Evolutionary conservation across 2,888 invertebrate genomes (phyloP), one percentile per base, ranked within the genome.

Genomic region (Myopa tessellatipennis): DNA sequence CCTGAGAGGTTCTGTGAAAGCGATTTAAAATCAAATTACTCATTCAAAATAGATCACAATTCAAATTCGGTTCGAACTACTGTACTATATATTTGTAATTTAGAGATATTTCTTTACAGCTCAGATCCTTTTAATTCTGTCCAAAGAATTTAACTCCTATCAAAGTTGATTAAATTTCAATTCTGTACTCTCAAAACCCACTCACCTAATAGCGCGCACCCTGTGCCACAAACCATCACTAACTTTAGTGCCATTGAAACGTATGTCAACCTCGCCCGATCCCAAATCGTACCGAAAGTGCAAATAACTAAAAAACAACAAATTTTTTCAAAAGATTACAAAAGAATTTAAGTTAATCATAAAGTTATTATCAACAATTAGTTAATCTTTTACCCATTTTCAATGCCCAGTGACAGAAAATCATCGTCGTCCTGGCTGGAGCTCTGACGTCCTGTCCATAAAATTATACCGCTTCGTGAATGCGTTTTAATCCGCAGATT

Each of bases 151-250:
- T 26, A 26, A 26, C 26, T 26, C 26, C 3, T 50, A 50, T 10
- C 10, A 50, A 50, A 14, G 50, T 8, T 50, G 50, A 14, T 14
- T 14, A 14, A 50, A 10, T 16, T 6, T 55, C 14, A 55, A 8
- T 65, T 7, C 65, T 3, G 14, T 14, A 5, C 7, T 61, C 34
- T 69, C 18, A 2, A 10, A 10, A 12, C 26, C 5, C 3, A 63
- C 7, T 36, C 77, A 95, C 95, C 95, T 93, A 82, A 93, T 92
- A 61, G 94, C 93, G 85, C 93, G 91, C 79, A 95, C 92, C 80
- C 93, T 91, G 89, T 96, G 95, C 95, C 95, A 89, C 7, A 95
- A 91, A 63, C 97, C 97, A 88, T 98, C 97, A 89, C 96, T 95
- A 60, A 98, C 93, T 87, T 93, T 93, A 14, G 96, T 95, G 83